Base-by-base conservation (phyloP, 1,140 invertebrate species). In the Diorhabda carinulata region DNA sequence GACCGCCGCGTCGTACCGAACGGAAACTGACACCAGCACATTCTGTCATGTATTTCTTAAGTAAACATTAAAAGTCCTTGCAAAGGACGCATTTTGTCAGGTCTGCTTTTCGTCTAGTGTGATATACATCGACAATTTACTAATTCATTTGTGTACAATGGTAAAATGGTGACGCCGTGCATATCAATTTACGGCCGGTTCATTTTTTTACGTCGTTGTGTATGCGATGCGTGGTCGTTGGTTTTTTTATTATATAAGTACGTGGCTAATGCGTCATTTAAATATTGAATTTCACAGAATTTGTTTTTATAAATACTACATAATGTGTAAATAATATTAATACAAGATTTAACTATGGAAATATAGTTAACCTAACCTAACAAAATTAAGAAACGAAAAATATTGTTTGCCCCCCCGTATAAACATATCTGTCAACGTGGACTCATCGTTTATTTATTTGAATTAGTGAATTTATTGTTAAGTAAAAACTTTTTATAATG, bases 31-130 rank as follows among this genome's bases (percentile, higher is more conserved):
- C 42, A 40, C 44, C 57, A 47, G 52, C 44, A 70, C 68, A 74
- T 74, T 72, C 73, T 61, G 42, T 61, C 65, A 69, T 68, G 68
- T 72, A 57, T 71, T 69, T 70, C 67, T 72, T 74, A 71, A 68
- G 70, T 70, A 74, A 72, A 72, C 73, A 72, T 59, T 64, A 65
- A 68, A 71, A 69, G 73, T 74, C 74, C 74, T 76, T 76, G 71
- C 45, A 76, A 76, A 76, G 74, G 74, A 73, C 75, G 74, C 73
- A 76, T 76, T 70, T 61, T 68, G 44, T 74, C 74, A 76, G 43
- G 67, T 43, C 72, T 62, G 69, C 65, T 66, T 64, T 67, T 59
- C 66, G 56, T 68, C 68, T 73, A 73, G 69, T 69, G 72, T 73
- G 72, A 71, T 71, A 60, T 67, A 69, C 59, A 70, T 70, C 68